Conservation (phyloP, 2,113 vertebrate species). For the Nothobranchius furzeri region DNA sequence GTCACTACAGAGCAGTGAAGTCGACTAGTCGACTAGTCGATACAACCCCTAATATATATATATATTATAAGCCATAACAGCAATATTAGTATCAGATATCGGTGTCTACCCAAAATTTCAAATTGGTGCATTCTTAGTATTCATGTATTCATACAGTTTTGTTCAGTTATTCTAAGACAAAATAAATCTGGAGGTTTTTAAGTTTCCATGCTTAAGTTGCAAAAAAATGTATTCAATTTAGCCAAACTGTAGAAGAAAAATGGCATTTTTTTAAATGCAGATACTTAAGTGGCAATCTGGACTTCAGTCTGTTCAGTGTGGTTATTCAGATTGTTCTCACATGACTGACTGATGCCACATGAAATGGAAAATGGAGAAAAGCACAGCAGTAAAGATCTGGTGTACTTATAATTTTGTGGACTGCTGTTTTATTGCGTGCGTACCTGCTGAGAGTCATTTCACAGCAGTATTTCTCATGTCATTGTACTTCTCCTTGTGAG, state of each 20-base stretch:
- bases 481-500: not conserved
- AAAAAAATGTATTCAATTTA: conserved; percentile 39
- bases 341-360: conserved; percentile 28
- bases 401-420: conserved; percentile 18
- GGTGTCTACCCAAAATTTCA: too few relatives aligned
- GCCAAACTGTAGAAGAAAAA: conserved; percentile 50
- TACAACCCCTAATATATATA: too few relatives aligned
- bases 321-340: conserved; percentile 59
- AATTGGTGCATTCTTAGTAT: too few relatives aligned
- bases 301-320: conserved; percentile 73
- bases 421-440: conserved; percentile 8
- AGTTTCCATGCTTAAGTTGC: not conserved
- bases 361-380: conserved; percentile 15
- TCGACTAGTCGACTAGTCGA: too few relatives aligned
- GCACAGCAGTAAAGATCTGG: conserved; percentile 24
- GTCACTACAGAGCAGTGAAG: too few relatives aligned
- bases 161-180: not conserved
- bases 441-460: not conserved
- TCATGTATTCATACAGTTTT: not conserved
- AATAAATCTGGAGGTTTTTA: not conserved
- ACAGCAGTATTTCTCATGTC: not conserved
- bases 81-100: too few relatives aligned
- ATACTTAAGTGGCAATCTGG: conserved; percentile 66
- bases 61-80: too few relatives aligned
- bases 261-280: conserved; percentile 69